Conservation (phyloP, 2,797 vertebrate genomes). For the Neosilurus mollespiculum region DNA sequence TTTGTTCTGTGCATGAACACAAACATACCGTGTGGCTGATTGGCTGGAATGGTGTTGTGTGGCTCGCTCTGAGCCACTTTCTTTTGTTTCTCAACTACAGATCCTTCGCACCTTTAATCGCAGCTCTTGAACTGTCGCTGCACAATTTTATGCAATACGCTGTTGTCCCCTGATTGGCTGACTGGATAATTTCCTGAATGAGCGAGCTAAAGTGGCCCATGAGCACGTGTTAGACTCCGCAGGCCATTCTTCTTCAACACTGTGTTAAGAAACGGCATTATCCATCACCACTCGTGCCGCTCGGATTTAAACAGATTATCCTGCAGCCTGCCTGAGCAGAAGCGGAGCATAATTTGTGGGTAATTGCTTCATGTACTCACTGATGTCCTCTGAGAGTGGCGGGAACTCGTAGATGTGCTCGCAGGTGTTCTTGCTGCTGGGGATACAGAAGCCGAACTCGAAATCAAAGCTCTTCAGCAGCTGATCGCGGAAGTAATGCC, state of each 20-base stretch:
- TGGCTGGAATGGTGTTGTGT: too few species aligned
- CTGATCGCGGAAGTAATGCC: conserved; percentile 94
- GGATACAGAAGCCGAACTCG: conserved; percentile 98
- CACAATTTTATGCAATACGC: background rate
- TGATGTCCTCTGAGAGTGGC: conserved; percentile 90
- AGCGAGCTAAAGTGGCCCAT: background rate
- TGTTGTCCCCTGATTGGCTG: background rate
- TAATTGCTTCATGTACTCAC: conserved; percentile 72
- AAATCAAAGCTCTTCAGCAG: conserved; percentile 98
- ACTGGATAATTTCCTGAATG: background rate
- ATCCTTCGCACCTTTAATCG: background rate
- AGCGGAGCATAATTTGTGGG: background rate
- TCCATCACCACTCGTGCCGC: conserved; percentile 6
- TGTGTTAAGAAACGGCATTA: conserved; percentile 12
- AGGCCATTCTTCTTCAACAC: too few species aligned
- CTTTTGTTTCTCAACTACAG: too few species aligned
- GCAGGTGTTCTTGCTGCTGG: conserved; percentile 97
- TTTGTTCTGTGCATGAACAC: too few species aligned
- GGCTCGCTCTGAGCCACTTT: too few species aligned
- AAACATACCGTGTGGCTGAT: too few species aligned
- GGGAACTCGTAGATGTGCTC: conserved; percentile 99
- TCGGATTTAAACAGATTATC: conserved; percentile 9
- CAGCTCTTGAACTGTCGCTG: background rate
- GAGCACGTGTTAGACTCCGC: background rate
- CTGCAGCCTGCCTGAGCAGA: too few species aligned